A percentile compares a stretch with the other conserved stretches of the same genome.
Conservation (phyloP, 2,797 vertebrate species). For the Cephalopachus bancanus region DNA sequence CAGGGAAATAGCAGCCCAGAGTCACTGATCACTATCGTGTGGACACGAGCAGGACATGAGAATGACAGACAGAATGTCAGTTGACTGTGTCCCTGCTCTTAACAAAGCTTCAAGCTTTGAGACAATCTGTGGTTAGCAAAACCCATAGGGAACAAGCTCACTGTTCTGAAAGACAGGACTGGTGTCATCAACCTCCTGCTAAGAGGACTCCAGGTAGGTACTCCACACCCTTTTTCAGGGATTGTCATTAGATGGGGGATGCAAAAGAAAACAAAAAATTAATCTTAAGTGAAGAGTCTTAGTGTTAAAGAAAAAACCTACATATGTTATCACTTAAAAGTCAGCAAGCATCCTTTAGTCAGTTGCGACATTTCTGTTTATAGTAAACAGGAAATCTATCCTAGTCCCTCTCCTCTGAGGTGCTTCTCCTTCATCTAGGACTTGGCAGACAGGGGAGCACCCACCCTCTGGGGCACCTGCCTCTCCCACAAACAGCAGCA, state of each 20-base stretch:
- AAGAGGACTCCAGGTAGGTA: not conserved
- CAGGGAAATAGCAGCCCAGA: not conserved
- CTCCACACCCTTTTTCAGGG: not conserved
- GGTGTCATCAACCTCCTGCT: not conserved
- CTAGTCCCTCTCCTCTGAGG: not conserved
- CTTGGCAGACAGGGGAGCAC: not conserved
- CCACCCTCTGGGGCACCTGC: not conserved
- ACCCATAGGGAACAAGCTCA: not conserved
- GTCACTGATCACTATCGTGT: not conserved
- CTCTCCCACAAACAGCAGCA: not conserved
- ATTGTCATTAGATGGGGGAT: not conserved
- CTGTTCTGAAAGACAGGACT: not conserved
- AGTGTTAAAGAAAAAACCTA: not conserved
- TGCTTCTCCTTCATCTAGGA: not conserved
- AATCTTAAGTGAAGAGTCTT: not conserved
- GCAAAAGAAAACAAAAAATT: not conserved
- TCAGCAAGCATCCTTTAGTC: not conserved
- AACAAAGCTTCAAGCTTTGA: constrained; percentile 48
- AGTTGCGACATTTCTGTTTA: not conserved
- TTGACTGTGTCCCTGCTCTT: not conserved
- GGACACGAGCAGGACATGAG: not conserved
- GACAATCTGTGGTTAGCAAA: constrained; percentile 17
- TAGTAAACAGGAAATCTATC: not conserved
- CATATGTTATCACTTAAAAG: not conserved
- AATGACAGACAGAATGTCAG: not conserved